Base-by-base conservation (phyloP, 2,797 vertebrate genomes). In the Typhlichthys subterraneus region DNA sequence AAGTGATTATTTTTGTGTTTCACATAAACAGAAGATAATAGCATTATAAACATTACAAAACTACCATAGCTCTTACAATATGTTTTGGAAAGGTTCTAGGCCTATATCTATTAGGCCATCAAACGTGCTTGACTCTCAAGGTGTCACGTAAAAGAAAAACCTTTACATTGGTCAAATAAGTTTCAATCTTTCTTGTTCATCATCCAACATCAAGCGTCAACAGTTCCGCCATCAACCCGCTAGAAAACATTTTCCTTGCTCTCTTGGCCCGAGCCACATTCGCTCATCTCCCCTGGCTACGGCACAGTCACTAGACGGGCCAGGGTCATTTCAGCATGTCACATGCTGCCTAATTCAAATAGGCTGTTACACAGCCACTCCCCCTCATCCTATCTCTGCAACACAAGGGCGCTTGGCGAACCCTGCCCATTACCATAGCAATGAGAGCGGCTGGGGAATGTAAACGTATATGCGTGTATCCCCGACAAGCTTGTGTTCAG, bases 301-400 rank as follows among this genome's bases (percentile, higher is more conserved):
- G 53, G 70, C 53, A 59, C 59, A 85, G 81, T 86, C 87, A 88
- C 83, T 72, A 85, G 84, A 84, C 82, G 49, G 63, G 56, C 65
- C 72, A 53, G 6, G 46, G 77, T 47, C 17, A 12, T 73, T 74
- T 51, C 66, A 71, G 67, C 53, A 38, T 50, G 75, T 91, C 89
- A 84, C 87, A 89, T 84, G 82, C 81, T 77, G 74, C 69, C 65
- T 79, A 70, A 80, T 85, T 88, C 73, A 82, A 86, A 86, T 80
- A 73, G 79, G 68, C 80, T 66, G 15, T 17, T 17, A 17, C 75
- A 73, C 82, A 78, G 85, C 84, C 87, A 6, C 61, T 49, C 65
- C 77, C 67, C 80, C 88, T 77, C 48, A 49, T 74, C 60, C 55
- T 67, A 65, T 46, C 57, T 60, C 69, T 58, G 72, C 3, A 57